These are phyloP conservation scores for Anthophora plumipes DNA, from an alignment of 2,888 invertebrate genomes.

Conservation along the genomic window DNA sequence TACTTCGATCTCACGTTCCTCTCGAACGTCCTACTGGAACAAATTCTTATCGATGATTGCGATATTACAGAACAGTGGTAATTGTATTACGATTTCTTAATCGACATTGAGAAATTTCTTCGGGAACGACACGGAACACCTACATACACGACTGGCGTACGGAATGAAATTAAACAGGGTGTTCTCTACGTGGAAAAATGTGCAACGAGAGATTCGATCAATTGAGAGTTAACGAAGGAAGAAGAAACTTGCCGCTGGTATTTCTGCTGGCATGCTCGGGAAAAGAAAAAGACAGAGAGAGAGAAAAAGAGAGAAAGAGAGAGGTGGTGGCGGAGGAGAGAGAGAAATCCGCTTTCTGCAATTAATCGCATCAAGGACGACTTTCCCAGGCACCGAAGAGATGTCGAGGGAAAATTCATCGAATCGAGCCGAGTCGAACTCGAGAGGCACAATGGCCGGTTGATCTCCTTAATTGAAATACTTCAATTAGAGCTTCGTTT, in stretches of 20 bases:
- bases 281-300: background rate
- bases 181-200: conserved; percentile 17
- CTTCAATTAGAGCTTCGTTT: conserved; percentile 61
- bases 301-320: background rate
- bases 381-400: conserved; percentile 62
- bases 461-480: conserved; percentile 69
- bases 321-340: conserved; percentile 11
- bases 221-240: conserved; percentile 45
- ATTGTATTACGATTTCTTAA: background rate
- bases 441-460: conserved; percentile 56
- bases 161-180: conserved; percentile 14
- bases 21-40: too few species aligned
- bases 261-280: background rate
- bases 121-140: background rate
- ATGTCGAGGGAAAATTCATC: conserved; percentile 65
- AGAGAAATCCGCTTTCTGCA: conserved; percentile 62
- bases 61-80: too few species aligned
- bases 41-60: too few species aligned
- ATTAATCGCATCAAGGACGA: conserved; percentile 65
- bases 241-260: conserved; percentile 39
- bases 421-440: conserved; percentile 45
- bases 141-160: too few species aligned
- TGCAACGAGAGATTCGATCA: conserved; percentile 24
- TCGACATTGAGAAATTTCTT: background rate
- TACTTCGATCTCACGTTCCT: too few species aligned